Evolutionary conservation across 1,140 invertebrate genomes (phyloP).

Genomic region (Drosophila sulfurigaster): DNA sequence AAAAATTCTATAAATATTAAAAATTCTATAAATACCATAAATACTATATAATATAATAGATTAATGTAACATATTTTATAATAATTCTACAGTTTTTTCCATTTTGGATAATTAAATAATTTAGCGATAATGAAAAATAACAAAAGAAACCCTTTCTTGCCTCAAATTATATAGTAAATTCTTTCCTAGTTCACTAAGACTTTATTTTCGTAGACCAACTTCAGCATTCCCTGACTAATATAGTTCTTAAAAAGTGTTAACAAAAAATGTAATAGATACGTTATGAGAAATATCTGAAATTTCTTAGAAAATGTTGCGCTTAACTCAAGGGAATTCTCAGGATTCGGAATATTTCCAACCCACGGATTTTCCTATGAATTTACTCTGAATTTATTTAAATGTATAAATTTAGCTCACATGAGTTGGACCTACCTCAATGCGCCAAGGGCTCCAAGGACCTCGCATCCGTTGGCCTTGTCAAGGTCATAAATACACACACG

Average conservation of each 20-base stretch:
- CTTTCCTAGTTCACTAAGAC: no score
- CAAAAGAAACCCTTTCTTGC: no score
- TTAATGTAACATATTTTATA: no score
- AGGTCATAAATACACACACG: slow-evolving; percentile 49
- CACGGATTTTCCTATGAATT: background rate
- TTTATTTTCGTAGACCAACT: no score
- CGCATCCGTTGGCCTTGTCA: slow-evolving; percentile 41
- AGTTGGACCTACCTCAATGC: slow-evolving; percentile 32
- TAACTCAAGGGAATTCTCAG: background rate
- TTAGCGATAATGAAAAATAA: no score
- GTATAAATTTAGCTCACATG: background rate
- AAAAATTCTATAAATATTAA: no score
- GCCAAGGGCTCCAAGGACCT: slow-evolving; percentile 33
- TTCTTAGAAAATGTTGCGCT: background rate
- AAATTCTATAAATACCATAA: no score
- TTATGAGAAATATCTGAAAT: background rate
- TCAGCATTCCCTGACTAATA: background rate
- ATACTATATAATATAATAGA: no score
- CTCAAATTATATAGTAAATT: no score
- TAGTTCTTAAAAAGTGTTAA: background rate
- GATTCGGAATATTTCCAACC: background rate
- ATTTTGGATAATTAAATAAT: no score
- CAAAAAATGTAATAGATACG: background rate
- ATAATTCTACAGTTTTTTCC: no score
- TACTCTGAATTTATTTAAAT: background rate